phyloP scores from a whole-genome alignment of 2,797 vertebrate species.

The Catharus ustulatus region DNA sequence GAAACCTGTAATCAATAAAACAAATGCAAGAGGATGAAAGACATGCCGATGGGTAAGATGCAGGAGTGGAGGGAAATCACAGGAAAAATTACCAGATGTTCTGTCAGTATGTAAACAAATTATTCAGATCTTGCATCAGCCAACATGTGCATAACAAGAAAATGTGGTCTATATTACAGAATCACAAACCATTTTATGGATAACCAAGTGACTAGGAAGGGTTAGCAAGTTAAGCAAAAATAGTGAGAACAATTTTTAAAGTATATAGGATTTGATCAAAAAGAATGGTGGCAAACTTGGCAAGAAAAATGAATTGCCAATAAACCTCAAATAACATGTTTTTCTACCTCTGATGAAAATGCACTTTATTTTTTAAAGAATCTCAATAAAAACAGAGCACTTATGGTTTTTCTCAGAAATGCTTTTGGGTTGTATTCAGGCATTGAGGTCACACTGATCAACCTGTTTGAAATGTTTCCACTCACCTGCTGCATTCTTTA shows the following conservation, averaged over 20 bases:
- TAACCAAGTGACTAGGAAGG: neutral
- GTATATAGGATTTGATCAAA: neutral
- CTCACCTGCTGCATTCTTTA: neutral
- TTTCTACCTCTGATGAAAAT: neutral
- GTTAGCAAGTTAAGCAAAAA: neutral
- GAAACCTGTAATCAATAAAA: constrained; percentile 12
- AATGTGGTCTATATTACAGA: neutral
- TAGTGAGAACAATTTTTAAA: neutral
- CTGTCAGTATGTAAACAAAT: neutral
- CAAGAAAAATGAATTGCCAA: neutral
- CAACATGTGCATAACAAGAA: neutral
- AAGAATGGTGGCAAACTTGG: neutral
- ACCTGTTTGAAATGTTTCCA: neutral
- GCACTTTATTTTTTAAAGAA: neutral
- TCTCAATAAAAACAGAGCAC: neutral
- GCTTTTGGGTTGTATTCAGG: neutral
- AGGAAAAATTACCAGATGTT: neutral
- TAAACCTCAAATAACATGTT: neutral
- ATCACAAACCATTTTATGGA: neutral
- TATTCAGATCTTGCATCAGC: neutral
- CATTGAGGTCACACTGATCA: neutral
- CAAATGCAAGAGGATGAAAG: neutral
- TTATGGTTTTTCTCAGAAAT: neutral
- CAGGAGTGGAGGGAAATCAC: neutral
- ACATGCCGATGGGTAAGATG: neutral